Percentiles rank a stretch among this genome's conserved stretches.
Conservation (phyloP, 2,797 vertebrate genomes). For the Anguilla anguilla region DNA sequence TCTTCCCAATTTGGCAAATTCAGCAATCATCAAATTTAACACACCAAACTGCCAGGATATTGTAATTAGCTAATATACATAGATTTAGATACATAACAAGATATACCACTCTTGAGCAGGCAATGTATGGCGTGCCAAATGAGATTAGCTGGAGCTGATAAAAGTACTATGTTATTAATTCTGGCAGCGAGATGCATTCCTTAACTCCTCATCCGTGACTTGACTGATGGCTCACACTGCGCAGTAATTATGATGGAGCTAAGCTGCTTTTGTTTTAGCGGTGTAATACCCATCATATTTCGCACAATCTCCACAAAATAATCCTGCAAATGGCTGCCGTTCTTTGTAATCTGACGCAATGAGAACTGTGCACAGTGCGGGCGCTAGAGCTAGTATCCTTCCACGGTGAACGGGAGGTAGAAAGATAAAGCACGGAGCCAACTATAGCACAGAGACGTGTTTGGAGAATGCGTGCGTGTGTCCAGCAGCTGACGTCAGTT, state of each 20-base stretch:
- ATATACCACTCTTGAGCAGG: neutral
- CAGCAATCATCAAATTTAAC: neutral
- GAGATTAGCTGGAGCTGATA: neutral
- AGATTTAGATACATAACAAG: neutral
- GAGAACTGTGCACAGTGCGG: neutral
- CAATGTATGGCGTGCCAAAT: neutral
- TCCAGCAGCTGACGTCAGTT: neutral
- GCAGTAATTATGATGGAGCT: neutral
- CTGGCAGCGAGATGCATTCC: neutral
- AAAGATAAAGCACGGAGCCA: neutral
- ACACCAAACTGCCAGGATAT: neutral
- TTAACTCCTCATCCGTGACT: neutral
- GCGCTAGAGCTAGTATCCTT: neutral
- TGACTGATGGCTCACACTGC: constrained; percentile 3
- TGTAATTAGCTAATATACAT: neutral
- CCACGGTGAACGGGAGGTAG: neutral
- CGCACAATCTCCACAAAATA: neutral
- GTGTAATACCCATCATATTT: neutral
- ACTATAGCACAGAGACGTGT: neutral
- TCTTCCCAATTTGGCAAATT: neutral
- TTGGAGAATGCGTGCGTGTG: neutral
- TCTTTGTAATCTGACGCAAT: constrained; percentile 1
- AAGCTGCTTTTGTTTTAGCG: constrained; percentile 1
- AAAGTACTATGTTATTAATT: neutral
- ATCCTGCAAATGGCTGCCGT: neutral